phyloP scores from a whole-genome alignment of 2,888 invertebrate genomes.

The Cerastoderma edule region DNA sequence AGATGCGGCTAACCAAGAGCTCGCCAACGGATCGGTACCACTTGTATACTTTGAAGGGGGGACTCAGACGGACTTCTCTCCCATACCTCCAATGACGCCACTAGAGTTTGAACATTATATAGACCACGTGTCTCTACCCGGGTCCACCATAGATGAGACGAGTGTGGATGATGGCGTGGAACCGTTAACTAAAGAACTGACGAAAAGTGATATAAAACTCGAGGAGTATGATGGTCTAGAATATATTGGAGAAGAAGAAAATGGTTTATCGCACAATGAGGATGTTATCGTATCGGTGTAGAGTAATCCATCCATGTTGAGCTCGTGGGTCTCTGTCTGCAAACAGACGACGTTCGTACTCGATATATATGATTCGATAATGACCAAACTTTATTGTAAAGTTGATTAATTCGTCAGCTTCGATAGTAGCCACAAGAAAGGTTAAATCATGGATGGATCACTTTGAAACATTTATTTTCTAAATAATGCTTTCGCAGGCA shows the following conservation, averaged over 20 bases:
- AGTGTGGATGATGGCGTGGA: background rate
- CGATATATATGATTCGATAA: no score
- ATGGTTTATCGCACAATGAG: background rate
- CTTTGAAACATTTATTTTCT: no score
- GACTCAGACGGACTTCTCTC: slow-evolving; percentile 61
- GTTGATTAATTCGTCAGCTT: no score
- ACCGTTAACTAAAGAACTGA: slow-evolving; percentile 42
- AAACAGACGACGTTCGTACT: no score
- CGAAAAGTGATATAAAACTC: slow-evolving; percentile 55
- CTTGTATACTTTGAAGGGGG: slow-evolving; percentile 50
- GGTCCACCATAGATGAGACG: slow-evolving; percentile 24
- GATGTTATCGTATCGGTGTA: slow-evolving; percentile 11
- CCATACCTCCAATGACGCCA: slow-evolving; percentile 40
- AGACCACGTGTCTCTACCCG: slow-evolving; percentile 43
- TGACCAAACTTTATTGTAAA: no score
- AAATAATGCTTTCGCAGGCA: no score
- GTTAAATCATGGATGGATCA: no score
- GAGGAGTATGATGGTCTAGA: slow-evolving; percentile 42
- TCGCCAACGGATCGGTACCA: slow-evolving; percentile 17
- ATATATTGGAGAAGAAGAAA: slow-evolving; percentile 18
- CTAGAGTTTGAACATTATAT: slow-evolving; percentile 27
- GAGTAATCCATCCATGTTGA: no score
- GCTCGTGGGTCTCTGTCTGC: no score
- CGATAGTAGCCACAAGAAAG: no score
- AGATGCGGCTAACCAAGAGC: slow-evolving; percentile 21